Evolutionary conservation across 2,797 vertebrate species (phyloP).

Genomic region (Alosa sapidissima): DNA sequence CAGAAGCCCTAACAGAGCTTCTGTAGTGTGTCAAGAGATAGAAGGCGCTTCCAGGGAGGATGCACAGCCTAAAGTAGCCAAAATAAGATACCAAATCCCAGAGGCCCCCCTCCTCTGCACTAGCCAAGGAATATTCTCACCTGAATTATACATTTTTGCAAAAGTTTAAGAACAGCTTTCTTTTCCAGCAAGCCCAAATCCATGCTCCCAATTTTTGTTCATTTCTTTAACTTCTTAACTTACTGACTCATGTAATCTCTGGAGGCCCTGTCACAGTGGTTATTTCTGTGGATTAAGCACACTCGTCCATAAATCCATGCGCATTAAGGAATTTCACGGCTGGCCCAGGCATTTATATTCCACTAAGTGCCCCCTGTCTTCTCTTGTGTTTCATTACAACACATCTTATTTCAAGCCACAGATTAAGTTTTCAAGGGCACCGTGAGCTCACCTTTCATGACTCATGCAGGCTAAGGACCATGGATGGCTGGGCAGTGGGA

Average conservation of each 20-base stretch:
- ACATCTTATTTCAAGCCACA: background rate
- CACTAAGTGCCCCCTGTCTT: background rate
- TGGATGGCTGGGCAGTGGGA: background rate
- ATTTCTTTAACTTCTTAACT: background rate
- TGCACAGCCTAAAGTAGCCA: background rate
- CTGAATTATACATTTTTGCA: background rate
- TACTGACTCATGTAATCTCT: background rate
- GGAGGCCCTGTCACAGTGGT: slow-evolving; percentile 12
- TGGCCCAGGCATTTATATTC: background rate
- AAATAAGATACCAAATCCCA: background rate
- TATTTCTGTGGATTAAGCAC: slow-evolving; percentile 28
- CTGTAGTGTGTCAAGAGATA: background rate
- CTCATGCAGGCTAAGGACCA: background rate
- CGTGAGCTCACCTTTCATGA: background rate
- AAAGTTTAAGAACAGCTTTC: background rate
- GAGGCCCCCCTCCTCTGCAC: background rate
- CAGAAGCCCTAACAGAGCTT: slow-evolving; percentile 42
- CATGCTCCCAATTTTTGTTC: background rate
- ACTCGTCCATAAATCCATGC: slow-evolving; percentile 25
- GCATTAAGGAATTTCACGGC: slow-evolving; percentile 25
- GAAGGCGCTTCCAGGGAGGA: background rate
- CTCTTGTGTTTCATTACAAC: background rate
- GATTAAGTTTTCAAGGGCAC: background rate
- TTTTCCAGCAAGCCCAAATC: slow-evolving; percentile 1
- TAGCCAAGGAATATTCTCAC: background rate